Conservation (phyloP, 2,888 invertebrate species). For the Agriotes lineatus region DNA sequence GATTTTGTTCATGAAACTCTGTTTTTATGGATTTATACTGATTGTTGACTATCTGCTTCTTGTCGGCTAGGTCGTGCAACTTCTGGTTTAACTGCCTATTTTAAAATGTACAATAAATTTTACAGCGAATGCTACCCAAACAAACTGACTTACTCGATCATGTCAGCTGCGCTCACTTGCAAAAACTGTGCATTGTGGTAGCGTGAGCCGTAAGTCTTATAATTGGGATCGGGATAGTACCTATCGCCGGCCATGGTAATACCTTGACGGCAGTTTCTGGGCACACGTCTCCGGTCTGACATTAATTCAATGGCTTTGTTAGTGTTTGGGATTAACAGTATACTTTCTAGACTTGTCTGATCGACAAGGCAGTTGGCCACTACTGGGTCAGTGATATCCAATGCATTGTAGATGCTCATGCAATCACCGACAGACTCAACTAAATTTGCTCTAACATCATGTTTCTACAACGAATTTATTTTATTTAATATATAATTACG, state of each 20-base stretch:
- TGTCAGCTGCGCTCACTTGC: slow-evolving; percentile 76
- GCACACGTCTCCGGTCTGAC: slow-evolving; percentile 74
- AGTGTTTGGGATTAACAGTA: slow-evolving; percentile 80
- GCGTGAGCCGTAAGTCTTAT: slow-evolving; percentile 78
- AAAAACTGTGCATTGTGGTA: slow-evolving; percentile 71
- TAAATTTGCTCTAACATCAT: slow-evolving; percentile 65
- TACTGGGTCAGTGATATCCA: slow-evolving; percentile 81
- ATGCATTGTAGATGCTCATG: slow-evolving; percentile 75
- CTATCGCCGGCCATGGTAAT: slow-evolving; percentile 77
- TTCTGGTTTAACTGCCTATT: slow-evolving; percentile 57
- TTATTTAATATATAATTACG: too few relatives aligned
- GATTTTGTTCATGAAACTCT: slow-evolving; percentile 53
- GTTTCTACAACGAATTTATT: slow-evolving; percentile 59
- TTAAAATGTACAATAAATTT: too few relatives aligned
- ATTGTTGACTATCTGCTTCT: slow-evolving; percentile 51
- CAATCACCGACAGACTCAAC: slow-evolving; percentile 66
- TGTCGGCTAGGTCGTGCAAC: slow-evolving; percentile 62
- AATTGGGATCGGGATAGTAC: slow-evolving; percentile 82
- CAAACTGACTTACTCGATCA: slow-evolving; percentile 70
- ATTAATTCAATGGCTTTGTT: slow-evolving; percentile 79
- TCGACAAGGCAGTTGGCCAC: slow-evolving; percentile 90
- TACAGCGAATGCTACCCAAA: too few relatives aligned
- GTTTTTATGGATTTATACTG: slow-evolving; percentile 54
- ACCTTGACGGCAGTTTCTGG: slow-evolving; percentile 75
- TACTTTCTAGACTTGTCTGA: slow-evolving; percentile 77